phyloP scores from a whole-genome alignment of 2,113 vertebrate species.

The Dissostichus mawsoni region DNA sequence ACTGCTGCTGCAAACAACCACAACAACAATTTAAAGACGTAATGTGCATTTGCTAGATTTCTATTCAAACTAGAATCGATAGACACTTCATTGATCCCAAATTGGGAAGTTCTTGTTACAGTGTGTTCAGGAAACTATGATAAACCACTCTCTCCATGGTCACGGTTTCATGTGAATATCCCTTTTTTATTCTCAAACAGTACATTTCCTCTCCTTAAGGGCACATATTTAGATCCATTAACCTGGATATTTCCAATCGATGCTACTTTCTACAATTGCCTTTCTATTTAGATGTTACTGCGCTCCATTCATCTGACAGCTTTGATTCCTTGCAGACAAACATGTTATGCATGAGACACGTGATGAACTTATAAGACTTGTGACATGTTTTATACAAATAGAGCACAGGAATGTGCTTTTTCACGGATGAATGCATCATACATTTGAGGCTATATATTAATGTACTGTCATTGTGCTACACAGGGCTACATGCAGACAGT shows the following conservation, averaged over 20 bases:
- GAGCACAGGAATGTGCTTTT: no score
- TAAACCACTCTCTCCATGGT: no score
- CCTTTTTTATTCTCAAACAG: background rate
- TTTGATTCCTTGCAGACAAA: background rate
- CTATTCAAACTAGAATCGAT: background rate
- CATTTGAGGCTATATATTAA: no score
- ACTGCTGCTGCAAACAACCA: constrained; percentile 19
- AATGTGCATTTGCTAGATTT: background rate
- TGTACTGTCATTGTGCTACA: no score
- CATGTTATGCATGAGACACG: background rate
- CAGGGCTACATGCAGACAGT: no score
- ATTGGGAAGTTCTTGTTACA: no score
- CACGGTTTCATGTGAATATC: no score
- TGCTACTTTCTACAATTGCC: background rate
- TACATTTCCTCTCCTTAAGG: background rate
- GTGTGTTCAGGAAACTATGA: no score
- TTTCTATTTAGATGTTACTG: background rate
- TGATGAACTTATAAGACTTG: background rate
- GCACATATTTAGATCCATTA: background rate
- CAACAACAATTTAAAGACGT: constrained; percentile 1
- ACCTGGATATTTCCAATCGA: background rate
- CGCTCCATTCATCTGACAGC: background rate
- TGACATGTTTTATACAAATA: background rate
- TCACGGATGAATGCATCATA: no score
- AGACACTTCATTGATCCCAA: no score